Base-by-base conservation (phyloP, 2,888 invertebrate genomes). In the Tridacna crocea region DNA sequence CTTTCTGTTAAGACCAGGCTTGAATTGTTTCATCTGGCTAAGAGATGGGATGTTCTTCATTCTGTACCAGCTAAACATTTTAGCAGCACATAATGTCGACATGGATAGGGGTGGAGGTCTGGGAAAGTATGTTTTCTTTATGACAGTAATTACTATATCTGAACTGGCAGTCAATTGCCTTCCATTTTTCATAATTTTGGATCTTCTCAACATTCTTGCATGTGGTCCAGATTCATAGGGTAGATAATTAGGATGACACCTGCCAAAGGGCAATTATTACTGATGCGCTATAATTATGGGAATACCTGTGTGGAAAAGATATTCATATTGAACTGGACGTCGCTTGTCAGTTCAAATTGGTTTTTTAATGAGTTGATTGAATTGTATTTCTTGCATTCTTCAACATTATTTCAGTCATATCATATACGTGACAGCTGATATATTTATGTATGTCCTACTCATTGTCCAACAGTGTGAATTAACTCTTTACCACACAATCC, bases 211-310 rank as follows among this genome's bases (percentile, higher is more conserved):
- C 75, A 76, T 68, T 76, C 66, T 76, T 76, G 76, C 46, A 68
- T 36, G 51, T 46, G 66, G 26, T 76, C 76, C 76, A 76, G 68
- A 76, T 76, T 68, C 55, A 26, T 19, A 36, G 19, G n/a, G 68
- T 24, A 51, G 66, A 68, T 76, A 76, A 76, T 76, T 48, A 36
- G 58, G 65, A 27, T 63, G 76, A 68, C 68, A 68, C 76, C 76
- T 76, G 76, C 76, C 68, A 75, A 46, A 17, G 68, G 68, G 26
- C 22, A 47, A 70, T 51, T 51, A 48, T 70, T 51, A 51, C 70
- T 55, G 19, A 55, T 55, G 3, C 55, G 11, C 55, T 55, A 10
- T 55, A 55, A 55, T 55, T 55, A 55, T 55, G 55, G 55, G 55
- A 19, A 55, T 36, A 36, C 36, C 36, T 36, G 36, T 36, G 3